Base-by-base conservation (phyloP, 2,113 vertebrate genomes). In the Prunella fulvescens region DNA sequence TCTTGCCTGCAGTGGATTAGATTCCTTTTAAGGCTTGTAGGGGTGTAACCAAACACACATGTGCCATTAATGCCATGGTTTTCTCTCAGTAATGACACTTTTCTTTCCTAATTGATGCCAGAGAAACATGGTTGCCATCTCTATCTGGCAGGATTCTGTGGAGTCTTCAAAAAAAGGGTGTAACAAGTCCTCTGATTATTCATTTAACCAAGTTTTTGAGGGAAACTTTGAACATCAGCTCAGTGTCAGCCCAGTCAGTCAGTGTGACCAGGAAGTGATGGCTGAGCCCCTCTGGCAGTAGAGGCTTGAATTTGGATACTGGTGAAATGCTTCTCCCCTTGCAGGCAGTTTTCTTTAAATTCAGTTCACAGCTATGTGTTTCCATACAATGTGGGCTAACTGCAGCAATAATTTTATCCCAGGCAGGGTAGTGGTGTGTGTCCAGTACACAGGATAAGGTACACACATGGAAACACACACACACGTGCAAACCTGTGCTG, bases 401-500 rank as follows among this genome's bases (percentile, higher is more conserved):
- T 33, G 47, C 18, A 56, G 50, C 11, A 61, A 3, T 33, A 4
- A 6, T 58, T 83, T 39, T 33, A 6, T 71, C 51, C 44, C 14
- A 12, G 60, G 25, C 50, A 39, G 67, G 47, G 17, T 7, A 19
- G 26, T 19, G n/a, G 11, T 28, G 18, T 33, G 64, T 62, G 56
- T 39, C 58, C 40, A 10, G 0, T n/a, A 5, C 4, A 15, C 2
- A 23, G 58, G 47, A 15, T 50, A 10, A 56, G 31, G 40, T 18
- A 28, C 13, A 11, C 12, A 6, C 42, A 3, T 7, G 15, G 33
- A 50, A 90, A 57, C 48, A 19, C 65, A 18, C 18, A 18, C 61
- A 10, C 12, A 6, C 12, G 11, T n/a, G 29, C 11, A 2, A 1
- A 1, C 14, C 3, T 13, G 50, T 39, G 25, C 19, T 20, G 7